Evolutionary conservation across 2,797 vertebrate genomes (phyloP).

Genomic region (Acomys russatus): DNA sequence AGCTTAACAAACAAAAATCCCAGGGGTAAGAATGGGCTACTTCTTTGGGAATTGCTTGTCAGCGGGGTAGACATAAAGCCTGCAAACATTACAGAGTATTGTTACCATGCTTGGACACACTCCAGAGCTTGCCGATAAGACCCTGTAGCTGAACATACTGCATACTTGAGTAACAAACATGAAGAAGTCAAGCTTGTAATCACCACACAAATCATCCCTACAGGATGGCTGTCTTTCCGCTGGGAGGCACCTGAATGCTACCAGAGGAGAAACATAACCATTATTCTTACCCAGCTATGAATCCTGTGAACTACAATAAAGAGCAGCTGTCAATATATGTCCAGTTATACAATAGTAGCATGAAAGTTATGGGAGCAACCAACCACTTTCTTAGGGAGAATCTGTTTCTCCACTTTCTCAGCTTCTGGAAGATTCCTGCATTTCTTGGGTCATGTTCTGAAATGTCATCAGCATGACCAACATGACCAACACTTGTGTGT

Average conservation of each 20-base stretch:
- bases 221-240: not conserved
- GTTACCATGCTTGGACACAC: not conserved
- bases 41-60: not conserved
- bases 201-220: not conserved
- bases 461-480: not conserved
- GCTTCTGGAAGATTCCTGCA: not conserved
- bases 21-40: not conserved
- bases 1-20: not conserved
- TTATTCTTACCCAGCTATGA: not conserved
- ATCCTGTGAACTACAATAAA: not conserved
- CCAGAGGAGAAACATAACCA: not conserved
- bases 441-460: not conserved
- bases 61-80: not conserved
- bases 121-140: not conserved
- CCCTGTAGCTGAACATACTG: not conserved
- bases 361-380: not conserved
- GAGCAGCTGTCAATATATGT: not conserved
- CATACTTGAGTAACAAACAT: not conserved
- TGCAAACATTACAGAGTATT: not conserved
- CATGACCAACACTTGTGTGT: not conserved
- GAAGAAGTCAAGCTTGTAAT: not conserved
- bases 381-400: not conserved
- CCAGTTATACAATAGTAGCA: not conserved
- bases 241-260: not conserved
- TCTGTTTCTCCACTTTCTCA: not conserved